A percentile compares a stretch with the other conserved stretches of the same genome.
Conservation (phyloP, 1,140 invertebrate species). For the Agrypnia vestita region DNA sequence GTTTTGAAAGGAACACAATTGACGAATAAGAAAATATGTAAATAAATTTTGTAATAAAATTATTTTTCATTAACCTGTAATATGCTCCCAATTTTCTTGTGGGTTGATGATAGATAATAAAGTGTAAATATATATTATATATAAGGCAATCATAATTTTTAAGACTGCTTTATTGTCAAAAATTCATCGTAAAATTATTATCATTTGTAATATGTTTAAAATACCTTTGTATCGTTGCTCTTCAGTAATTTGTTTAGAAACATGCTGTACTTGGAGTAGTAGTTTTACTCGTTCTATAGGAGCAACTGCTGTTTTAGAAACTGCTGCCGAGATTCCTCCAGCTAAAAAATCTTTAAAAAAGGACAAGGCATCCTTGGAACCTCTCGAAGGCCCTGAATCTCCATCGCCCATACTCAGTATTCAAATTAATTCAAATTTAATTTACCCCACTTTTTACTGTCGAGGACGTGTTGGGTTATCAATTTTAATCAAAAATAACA, state of each 20-base stretch:
- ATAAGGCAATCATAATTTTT: too few species aligned
- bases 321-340: conserved; percentile 87
- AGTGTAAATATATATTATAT: too few species aligned
- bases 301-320: conserved; percentile 87
- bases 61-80: too few species aligned
- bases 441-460: too few species aligned
- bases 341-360: conserved; percentile 83
- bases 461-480: too few species aligned
- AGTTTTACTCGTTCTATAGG: conserved; percentile 92
- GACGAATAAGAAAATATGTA: too few species aligned
- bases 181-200: background rate
- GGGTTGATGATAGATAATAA: too few species aligned
- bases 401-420: conserved; percentile 25
- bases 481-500: too few species aligned
- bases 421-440: too few species aligned
- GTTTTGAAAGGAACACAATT: too few species aligned
- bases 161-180: background rate
- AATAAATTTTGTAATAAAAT: too few species aligned
- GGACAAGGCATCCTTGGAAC: conserved; percentile 64
- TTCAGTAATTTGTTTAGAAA: conserved; percentile 82
- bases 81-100: too few species aligned
- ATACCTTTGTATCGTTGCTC: conserved; percentile 85
- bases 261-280: conserved; percentile 87
- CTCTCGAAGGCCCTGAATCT: background rate
- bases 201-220: background rate